These are phyloP conservation scores for Drosophila santomea DNA, from an alignment of 1,140 invertebrate species.

Conservation along the genomic window DNA sequence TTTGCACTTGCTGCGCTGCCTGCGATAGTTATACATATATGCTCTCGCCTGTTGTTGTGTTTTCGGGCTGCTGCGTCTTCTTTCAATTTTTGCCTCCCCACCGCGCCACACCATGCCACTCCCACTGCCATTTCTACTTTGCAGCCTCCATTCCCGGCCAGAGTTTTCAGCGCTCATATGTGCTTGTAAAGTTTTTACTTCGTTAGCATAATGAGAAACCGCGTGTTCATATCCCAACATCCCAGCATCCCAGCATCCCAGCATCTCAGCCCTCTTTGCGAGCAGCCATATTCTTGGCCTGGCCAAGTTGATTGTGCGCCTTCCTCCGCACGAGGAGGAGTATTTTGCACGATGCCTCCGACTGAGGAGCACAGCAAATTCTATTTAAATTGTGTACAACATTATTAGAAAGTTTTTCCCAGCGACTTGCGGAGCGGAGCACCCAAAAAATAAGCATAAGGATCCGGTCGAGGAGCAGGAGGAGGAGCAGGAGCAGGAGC, in stretches of 20 bases:
- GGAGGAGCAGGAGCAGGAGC: neutral
- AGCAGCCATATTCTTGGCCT: conserved; percentile 57
- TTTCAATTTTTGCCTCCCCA: conserved; percentile 47
- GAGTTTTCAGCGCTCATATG: conserved; percentile 67
- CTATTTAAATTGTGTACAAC: conserved; percentile 84
- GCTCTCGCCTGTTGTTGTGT: conserved; percentile 49
- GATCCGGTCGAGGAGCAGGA: conserved; percentile 1
- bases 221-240: conserved; percentile 75
- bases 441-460: conserved; percentile 19
- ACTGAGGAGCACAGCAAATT: conserved; percentile 65
- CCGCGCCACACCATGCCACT: conserved; percentile 24
- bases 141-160: neutral
- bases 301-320: conserved; percentile 69
- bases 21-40: conserved; percentile 13
- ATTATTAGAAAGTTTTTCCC: conserved; percentile 84
- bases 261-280: conserved; percentile 9
- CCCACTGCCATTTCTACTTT: neutral
- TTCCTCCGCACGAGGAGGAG: conserved; percentile 47
- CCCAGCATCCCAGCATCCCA: neutral
- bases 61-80: conserved; percentile 68
- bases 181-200: conserved; percentile 84
- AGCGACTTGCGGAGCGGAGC: conserved; percentile 1
- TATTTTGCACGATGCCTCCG: conserved; percentile 59
- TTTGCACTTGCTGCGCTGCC: conserved; percentile 46
- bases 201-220: conserved; percentile 84